Conservation (phyloP, 1,140 invertebrate species). For the Meloidogyne chitwoodi region DNA sequence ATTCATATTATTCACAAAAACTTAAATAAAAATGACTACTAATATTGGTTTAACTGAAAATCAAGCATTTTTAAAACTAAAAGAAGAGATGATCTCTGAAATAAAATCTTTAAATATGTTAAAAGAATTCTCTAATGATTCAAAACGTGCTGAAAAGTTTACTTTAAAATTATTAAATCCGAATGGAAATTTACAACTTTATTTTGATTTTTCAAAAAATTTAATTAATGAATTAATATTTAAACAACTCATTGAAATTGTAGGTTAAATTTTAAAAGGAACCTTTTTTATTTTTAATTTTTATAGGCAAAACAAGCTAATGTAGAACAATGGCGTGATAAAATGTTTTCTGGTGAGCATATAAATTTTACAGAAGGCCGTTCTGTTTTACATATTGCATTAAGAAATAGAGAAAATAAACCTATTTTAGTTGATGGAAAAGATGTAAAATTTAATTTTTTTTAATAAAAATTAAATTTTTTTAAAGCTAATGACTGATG, state of each 20-base stretch:
- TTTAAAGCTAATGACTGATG: slow-evolving; percentile 76
- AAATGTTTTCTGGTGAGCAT: slow-evolving; percentile 86
- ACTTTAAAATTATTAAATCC: slow-evolving; percentile 45
- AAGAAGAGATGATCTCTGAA: slow-evolving; percentile 28
- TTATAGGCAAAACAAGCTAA: slow-evolving; percentile 11
- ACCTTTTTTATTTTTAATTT: slow-evolving; percentile 2
- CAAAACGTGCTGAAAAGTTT: slow-evolving; percentile 52
- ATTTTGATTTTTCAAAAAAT: slow-evolving; percentile 95
- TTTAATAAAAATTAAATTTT: slow-evolving; percentile 8
- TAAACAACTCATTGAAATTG: slow-evolving; percentile 73
- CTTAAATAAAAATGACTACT: background rate
- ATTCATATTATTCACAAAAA: background rate
- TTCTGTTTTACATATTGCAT: slow-evolving; percentile 87
- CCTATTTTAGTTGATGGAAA: slow-evolving; percentile 78
- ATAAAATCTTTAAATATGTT: slow-evolving; percentile 40
- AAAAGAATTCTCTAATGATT: slow-evolving; percentile 48
- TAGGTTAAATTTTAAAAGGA: slow-evolving; percentile 59
- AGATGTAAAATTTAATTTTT: slow-evolving; percentile 67
- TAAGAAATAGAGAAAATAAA: slow-evolving; percentile 78
- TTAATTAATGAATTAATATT: slow-evolving; percentile 76
- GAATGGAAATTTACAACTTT: slow-evolving; percentile 62
- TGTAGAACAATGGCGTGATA: slow-evolving; percentile 26
- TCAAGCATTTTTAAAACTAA: slow-evolving; percentile 33
- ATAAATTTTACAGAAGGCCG: slow-evolving; percentile 97
- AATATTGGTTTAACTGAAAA: slow-evolving; percentile 35